Conservation (phyloP, 2,797 vertebrate genomes). For the Anguilla pacifica region DNA sequence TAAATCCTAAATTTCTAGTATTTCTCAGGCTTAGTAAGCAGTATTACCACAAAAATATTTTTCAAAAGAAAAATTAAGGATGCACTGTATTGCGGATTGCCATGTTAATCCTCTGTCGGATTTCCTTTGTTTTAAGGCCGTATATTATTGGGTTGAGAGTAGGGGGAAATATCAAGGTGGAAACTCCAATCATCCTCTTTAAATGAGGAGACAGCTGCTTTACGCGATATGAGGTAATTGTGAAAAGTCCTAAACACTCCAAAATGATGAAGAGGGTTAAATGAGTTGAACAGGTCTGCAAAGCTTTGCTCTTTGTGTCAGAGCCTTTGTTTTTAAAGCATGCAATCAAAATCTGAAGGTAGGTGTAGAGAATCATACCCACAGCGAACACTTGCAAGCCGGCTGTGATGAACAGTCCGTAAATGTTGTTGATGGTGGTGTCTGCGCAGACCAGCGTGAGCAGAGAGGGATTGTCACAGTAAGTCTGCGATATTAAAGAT, state of each 20-base stretch:
- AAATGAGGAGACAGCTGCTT: background rate
- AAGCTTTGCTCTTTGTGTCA: no score
- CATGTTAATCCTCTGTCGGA: conserved; percentile 31
- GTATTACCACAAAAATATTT: background rate
- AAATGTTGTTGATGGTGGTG: conserved; percentile 72
- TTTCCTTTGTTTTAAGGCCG: conserved; percentile 61
- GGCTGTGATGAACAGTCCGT: conserved; percentile 55
- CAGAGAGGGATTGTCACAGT: conserved; percentile 70
- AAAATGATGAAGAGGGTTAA: no score
- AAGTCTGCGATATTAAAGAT: conserved; percentile 53
- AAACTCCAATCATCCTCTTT: conserved; percentile 50
- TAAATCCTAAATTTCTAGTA: no score
- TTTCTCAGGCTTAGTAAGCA: background rate
- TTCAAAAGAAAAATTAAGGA: background rate
- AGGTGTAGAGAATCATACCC: conserved; percentile 59
- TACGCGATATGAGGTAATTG: no score
- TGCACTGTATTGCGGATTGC: background rate
- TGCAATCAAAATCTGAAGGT: conserved; percentile 30
- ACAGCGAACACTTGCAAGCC: conserved; percentile 52
- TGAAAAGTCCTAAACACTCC: no score
- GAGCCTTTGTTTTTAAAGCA: conserved; percentile 57
- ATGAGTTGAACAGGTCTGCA: no score
- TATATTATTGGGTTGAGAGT: conserved; percentile 54
- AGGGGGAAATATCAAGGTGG: conserved; percentile 36
- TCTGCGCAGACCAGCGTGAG: conserved; percentile 65